Evolutionary conservation across 2,113 vertebrate species (phyloP).

Genomic region (Chaetorhynchus papuensis): DNA sequence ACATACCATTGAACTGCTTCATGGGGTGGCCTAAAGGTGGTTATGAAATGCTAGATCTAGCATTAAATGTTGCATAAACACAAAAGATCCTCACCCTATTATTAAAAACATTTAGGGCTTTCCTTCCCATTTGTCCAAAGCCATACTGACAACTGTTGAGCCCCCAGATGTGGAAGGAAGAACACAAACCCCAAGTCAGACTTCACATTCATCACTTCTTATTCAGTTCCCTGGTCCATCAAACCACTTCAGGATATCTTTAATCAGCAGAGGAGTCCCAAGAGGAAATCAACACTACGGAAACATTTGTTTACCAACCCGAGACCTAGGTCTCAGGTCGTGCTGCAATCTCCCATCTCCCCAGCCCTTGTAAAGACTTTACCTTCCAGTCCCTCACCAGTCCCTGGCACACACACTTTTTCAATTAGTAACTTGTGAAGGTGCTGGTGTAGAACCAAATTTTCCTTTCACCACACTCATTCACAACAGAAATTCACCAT

Average conservation of each 20-base stretch:
- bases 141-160: background rate
- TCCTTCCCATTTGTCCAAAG: background rate
- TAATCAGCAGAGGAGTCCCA: background rate
- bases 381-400: background rate
- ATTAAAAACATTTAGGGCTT: background rate
- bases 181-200: background rate
- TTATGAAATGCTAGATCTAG: background rate
- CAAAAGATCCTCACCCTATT: background rate
- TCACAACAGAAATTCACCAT: background rate
- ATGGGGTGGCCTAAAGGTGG: accelerated
- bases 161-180: background rate
- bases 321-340: background rate
- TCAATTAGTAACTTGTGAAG: background rate
- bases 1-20: background rate
- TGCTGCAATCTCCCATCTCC: background rate
- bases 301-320: background rate
- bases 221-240: background rate
- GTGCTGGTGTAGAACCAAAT: background rate
- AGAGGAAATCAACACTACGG: background rate
- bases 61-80: background rate
- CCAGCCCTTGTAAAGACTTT: background rate
- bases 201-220: background rate
- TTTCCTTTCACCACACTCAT: background rate
- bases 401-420: background rate
- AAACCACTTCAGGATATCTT: background rate